Evolutionary conservation across 2,113 vertebrate species (phyloP), one percentile per base, ranked within the genome.

Genomic region (Pseudorectes ferrugineus): DNA sequence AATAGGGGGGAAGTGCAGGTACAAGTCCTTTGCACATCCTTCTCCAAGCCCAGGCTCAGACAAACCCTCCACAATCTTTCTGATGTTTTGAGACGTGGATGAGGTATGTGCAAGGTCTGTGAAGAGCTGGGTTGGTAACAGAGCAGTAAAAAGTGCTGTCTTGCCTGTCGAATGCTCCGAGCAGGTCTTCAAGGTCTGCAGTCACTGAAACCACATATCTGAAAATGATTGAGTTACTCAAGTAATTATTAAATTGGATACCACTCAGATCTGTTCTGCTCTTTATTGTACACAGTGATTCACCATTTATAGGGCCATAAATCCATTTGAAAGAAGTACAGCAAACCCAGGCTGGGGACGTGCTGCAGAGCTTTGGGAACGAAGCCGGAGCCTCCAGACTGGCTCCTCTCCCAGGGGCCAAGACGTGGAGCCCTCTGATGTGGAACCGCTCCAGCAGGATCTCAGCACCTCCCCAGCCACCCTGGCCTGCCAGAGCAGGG

Each of bases 161-260:
- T 54, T 65, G 63, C 31, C 82, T 59, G 52, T 43, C 9, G 0
- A 66, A 36, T 43, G 58, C 71, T 89, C 77, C 9, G 8, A 83
- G 14, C 62, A 62, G 74, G 63, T 96, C 85, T 83, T 78, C 68
- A 87, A 93, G 76, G 73, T 94, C 78, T 96, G 76, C 81, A 81
- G 92, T 63, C 88, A 55, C 72, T 66, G 51, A 96, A 91, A 85
- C 51, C 25, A 62, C 63, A 57, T 85, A 97, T 95, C 89, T 96
- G 87, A 95, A 97, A 97, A 97, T 96, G 85, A 97, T 93, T 77
- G 96, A 98, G 96, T 96, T 96, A 95, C 89, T 93, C 82, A 10
- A 78, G 91, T 93, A 97, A 96, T 98, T 98, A 97, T 97, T 96
- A 96, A 96, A 97, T 96, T 98, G 96, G 92, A 96, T 87, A 96